Evolutionary conservation across 2,888 invertebrate species (phyloP).

Genomic region (Drosophila testacea): DNA sequence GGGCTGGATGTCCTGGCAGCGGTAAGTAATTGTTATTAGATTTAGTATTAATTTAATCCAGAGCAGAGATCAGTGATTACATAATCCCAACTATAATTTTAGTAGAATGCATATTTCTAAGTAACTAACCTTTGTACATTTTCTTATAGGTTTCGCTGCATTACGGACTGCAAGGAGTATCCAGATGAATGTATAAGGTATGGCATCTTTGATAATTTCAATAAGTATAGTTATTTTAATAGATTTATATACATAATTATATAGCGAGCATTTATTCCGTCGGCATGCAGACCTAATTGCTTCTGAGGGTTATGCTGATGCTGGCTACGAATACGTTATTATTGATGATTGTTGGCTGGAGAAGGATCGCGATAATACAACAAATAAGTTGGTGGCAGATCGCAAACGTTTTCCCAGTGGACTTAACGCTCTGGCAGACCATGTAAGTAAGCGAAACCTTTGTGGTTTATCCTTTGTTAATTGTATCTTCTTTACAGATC

Average conservation of each 20-base stretch:
- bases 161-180: slow-evolving; percentile 87
- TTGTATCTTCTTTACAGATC: slow-evolving; percentile 84
- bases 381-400: slow-evolving; percentile 88
- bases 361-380: slow-evolving; percentile 86
- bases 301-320: slow-evolving; percentile 89
- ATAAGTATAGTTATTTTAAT: not conserved
- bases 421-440: slow-evolving; percentile 89
- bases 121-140: not conserved
- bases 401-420: slow-evolving; percentile 90
- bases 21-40: slow-evolving; percentile 63
- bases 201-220: not conserved
- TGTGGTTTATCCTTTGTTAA: not conserved
- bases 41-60: too few species aligned
- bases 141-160: slow-evolving; percentile 86
- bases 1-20: slow-evolving; percentile 90
- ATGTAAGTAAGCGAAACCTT: slow-evolving; percentile 86
- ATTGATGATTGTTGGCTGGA: slow-evolving; percentile 93
- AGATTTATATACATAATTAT: slow-evolving; percentile 1
- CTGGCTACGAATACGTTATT: slow-evolving; percentile 90
- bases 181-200: slow-evolving; percentile 88
- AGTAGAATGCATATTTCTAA: not conserved
- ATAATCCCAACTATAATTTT: too few species aligned
- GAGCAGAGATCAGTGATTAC: too few species aligned
- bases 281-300: slow-evolving; percentile 88
- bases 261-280: slow-evolving; percentile 88